Evolutionary conservation across 2,888 invertebrate species (phyloP), one percentile per base, ranked within the genome.

Genomic region (Drosophila stalkeri): DNA sequence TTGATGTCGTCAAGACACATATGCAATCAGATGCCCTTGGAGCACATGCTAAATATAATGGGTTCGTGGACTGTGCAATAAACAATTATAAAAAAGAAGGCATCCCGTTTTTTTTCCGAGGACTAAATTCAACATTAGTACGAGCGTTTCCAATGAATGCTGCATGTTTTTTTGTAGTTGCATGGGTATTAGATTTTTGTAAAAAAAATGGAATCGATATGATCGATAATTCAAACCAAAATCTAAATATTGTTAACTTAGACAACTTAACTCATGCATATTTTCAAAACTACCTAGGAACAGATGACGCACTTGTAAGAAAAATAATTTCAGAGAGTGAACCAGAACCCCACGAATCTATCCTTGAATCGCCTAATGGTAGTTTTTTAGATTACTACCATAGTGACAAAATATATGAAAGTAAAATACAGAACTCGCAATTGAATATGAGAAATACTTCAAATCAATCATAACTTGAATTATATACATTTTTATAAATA

Each of bases 101-200:
- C 0, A 94, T 95, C 89, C 91, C 93, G 0, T 96, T 96, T 80
- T 95, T 98, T 91, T 94, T 95, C 55, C 94, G 96, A 23, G 98
- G 98, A 0, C 91, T 98, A 1, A 94, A 94, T 23, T 96, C 98
- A 1, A 97, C 98, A 1, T 93, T 98, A 46, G 90, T 98, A 54
- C 94, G 99, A 49, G 98, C 99, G 0, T 98, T 99, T 92, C 97
- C 98, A 1, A 96, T 97, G 73, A 99, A 99, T 92, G 99, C 98
- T 0, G 97, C 97, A 6, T 98, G 97, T 70, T 98, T 99, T 92
- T 95, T 97, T 39, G 97, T 97, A 0, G 98, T 98, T 62, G 95
- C 96, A 31, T 97, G 96, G 96, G 95, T 96, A 3, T 95, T 97
- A 92, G 67, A 87, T 20, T 75, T 82, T 18, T 76, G 60, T 56